Conservation (phyloP, 2,888 invertebrate species). For the Mellilla xanthometata region DNA sequence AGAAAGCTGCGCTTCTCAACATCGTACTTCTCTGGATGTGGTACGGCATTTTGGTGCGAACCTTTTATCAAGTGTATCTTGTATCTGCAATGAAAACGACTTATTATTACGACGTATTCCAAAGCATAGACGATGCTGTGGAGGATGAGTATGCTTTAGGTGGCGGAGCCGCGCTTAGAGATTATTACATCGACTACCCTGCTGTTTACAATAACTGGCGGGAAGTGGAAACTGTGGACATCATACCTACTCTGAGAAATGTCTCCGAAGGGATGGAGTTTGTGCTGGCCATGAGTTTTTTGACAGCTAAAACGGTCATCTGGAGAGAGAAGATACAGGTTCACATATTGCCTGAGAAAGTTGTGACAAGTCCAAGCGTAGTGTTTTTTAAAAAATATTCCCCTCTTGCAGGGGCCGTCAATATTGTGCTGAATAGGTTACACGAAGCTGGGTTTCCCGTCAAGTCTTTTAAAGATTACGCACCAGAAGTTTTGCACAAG, state of each 20-base stretch:
- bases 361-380: conserved; percentile 51
- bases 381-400: conserved; percentile 67
- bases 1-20: conserved; percentile 44
- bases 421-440: conserved; percentile 47
- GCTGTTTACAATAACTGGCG: conserved; percentile 53
- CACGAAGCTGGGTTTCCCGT: conserved; percentile 52
- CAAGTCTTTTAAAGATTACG: conserved; percentile 41
- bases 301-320: conserved; percentile 43
- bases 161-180: conserved; percentile 55
- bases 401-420: conserved; percentile 46
- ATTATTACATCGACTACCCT: conserved; percentile 56
- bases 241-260: conserved; percentile 41
- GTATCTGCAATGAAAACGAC: conserved; percentile 60
- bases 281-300: conserved; percentile 55
- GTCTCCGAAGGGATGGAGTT: conserved; percentile 53
- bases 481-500: conserved; percentile 15
- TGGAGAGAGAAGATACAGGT: conserved; percentile 39
- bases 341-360: conserved; percentile 48
- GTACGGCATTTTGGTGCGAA: conserved; percentile 64
- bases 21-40: conserved; percentile 58
- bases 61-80: conserved; percentile 61
- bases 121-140: conserved; percentile 55
- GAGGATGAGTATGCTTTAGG: conserved; percentile 54
- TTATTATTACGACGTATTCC: conserved; percentile 47
- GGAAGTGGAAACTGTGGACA: conserved; percentile 41